These are phyloP conservation scores for Seriola quinqueradiata DNA, from an alignment of 2,113 vertebrate species.

Conservation along the genomic window DNA sequence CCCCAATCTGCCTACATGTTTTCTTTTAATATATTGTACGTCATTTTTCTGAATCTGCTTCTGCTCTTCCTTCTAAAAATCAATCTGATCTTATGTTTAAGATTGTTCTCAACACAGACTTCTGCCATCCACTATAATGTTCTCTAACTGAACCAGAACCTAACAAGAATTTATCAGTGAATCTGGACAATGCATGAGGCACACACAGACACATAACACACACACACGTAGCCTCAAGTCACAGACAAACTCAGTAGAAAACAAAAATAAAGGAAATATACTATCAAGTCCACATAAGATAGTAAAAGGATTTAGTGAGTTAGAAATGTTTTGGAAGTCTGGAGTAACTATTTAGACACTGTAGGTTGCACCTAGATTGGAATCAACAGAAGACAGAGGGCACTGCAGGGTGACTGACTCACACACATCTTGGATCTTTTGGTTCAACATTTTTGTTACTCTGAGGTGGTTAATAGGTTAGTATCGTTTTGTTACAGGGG, in stretches of 20 bases:
- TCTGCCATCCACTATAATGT: background rate
- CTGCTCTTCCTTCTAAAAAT: background rate
- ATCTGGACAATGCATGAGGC: constrained; percentile 18
- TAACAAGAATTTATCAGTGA: constrained; percentile 27
- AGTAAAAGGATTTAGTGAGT: constrained; percentile 17
- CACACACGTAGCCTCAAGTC: constrained; percentile 4
- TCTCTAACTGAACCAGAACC: constrained; percentile 21
- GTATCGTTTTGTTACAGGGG: constrained; percentile 43
- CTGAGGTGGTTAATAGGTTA: constrained; percentile 60
- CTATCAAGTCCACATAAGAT: background rate
- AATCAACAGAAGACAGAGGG: background rate
- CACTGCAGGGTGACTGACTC: background rate
- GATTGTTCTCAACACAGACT: background rate
- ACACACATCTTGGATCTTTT: constrained; percentile 18
- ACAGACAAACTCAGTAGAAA: constrained; percentile 18
- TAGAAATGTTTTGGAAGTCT: constrained; percentile 18
- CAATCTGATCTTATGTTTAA: background rate
- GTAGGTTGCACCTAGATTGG: background rate
- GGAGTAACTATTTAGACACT: background rate
- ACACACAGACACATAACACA: constrained; percentile 31
- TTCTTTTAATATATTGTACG: background rate
- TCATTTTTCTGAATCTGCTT: constrained; percentile 4
- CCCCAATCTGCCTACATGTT: background rate
- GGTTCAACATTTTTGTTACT: constrained; percentile 13
- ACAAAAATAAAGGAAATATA: constrained; percentile 3